phyloP scores from a whole-genome alignment of 2,888 invertebrate species.

The Euclidia mi region DNA sequence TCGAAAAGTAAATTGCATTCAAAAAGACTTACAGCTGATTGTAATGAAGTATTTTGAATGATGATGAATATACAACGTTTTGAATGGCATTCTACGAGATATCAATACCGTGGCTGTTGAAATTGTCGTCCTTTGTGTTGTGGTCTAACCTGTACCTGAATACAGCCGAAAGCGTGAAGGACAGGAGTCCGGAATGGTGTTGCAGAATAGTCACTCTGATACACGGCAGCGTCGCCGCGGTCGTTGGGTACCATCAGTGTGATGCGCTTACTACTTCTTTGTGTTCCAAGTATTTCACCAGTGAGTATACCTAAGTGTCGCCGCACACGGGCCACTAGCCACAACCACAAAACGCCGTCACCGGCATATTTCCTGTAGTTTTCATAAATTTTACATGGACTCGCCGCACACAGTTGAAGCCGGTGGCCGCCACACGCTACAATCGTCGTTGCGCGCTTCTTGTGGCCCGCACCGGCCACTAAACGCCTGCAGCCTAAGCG shows the following conservation, averaged over 20 bases:
- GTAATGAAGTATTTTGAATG: too few relatives aligned
- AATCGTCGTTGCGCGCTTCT: too few relatives aligned
- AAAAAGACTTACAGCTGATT: too few relatives aligned
- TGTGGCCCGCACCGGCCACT: too few relatives aligned
- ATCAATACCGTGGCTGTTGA: conserved; percentile 64
- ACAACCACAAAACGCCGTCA: too few relatives aligned
- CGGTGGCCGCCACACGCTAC: too few relatives aligned
- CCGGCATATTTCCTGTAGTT: too few relatives aligned
- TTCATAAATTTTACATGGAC: too few relatives aligned
- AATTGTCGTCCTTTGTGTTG: conserved; percentile 75
- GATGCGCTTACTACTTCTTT: conserved; percentile 57
- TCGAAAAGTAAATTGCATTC: too few relatives aligned
- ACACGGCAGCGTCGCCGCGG: conserved; percentile 74
- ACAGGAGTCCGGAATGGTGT: conserved; percentile 74
- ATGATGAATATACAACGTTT: conserved; percentile 17
- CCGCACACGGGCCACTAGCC: too few relatives aligned
- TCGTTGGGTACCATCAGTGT: conserved; percentile 75
- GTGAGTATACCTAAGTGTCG: conserved; percentile 60
- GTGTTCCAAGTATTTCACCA: conserved; percentile 60
- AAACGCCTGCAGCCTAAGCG: too few relatives aligned
- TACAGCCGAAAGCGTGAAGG: conserved; percentile 50
- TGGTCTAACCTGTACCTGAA: conserved; percentile 75
- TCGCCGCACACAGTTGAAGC: too few relatives aligned
- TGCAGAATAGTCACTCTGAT: conserved; percentile 76
- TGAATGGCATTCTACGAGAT: conserved; percentile 71